Evolutionary conservation across 1,140 invertebrate genomes (phyloP), one percentile per base, ranked within the genome.

Genomic region (Notospermus geniculatus): DNA sequence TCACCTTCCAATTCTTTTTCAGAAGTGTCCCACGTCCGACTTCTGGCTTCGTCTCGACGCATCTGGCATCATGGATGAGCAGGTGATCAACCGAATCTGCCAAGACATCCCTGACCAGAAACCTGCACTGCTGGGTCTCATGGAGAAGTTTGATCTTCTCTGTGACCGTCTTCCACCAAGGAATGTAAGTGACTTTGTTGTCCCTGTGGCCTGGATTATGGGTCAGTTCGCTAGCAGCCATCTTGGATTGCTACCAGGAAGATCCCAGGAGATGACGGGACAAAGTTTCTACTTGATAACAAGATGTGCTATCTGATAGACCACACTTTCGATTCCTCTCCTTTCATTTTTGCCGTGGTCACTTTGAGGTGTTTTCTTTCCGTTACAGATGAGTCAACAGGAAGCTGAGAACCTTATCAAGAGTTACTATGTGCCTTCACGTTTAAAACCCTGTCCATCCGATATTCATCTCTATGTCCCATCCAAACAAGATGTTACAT

Each of bases 71-170:
- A 63, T 80, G 27, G 75, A 79, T 36, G 76, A 78, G 15, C 43
- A 64, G 13, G 59, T 79, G 23, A 41, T 80, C n/a, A 70, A 75
- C 36, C 39, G 56, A 22, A 53, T 80, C 15, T 79, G 77, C 73
- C 63, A 67, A 22, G 72, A 78, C 46, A 66, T 63, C 5, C 27
- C 67, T 7, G 62, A 67, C 19, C 73, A 80, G 54, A 79, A 77
- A 61, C 50, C 66, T 23, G 63, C 74, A 15, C 64, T 80, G 15
- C 60, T 80, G 4, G 71, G 71, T 11, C 69, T 80, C n/a, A 73
- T 81, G 70, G 73, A 79, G 64, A 78, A 78, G 63, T 76, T 80
- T 70, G 78, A 80, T 63, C 68, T 81, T 1, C 65, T 78, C 17
- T 75, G 73, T 64, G 66, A 69, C 39, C 62, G 69, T 30, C 54